Percentiles rank a stretch among this genome's conserved stretches.
Evolutionary conservation across 2,888 invertebrate species (phyloP).

Genomic region (Mamestra brassicae): DNA sequence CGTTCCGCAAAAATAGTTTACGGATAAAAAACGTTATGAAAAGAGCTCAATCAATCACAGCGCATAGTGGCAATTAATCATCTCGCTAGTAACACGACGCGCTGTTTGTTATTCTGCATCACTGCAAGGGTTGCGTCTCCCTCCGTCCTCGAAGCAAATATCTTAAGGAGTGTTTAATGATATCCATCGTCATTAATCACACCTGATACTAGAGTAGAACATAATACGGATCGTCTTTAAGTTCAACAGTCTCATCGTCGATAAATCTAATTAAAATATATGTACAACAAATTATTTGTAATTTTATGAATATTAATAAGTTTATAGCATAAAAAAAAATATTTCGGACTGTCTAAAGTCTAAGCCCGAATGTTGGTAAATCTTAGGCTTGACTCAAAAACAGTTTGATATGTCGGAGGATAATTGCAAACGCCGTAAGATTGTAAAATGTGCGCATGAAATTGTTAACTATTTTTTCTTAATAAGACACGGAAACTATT

Average conservation of each 20-base stretch:
- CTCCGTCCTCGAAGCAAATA: constrained; percentile 57
- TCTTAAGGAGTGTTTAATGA: constrained; percentile 63
- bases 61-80: constrained; percentile 86
- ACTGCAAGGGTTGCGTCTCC: constrained; percentile 75
- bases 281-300: neutral
- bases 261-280: constrained; percentile 8
- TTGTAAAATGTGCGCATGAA: too few relatives aligned
- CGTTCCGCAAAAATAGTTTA: constrained; percentile 68
- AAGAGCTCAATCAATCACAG: constrained; percentile 85
- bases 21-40: constrained; percentile 70
- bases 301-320: constrained; percentile 6
- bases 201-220: constrained; percentile 52
- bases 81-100: constrained; percentile 74
- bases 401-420: too few relatives aligned
- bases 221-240: constrained; percentile 33
- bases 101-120: constrained; percentile 74
- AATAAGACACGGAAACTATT: too few relatives aligned
- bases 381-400: neutral
- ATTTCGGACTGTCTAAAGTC: too few relatives aligned
- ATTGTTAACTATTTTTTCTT: too few relatives aligned
- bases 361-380: neutral
- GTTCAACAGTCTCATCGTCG: constrained; percentile 18
- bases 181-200: constrained; percentile 72
- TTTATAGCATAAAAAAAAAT: neutral
- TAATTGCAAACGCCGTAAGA: too few relatives aligned